Evolutionary conservation across 2,888 invertebrate species (phyloP).

Genomic region (Dilophus febrilis): DNA sequence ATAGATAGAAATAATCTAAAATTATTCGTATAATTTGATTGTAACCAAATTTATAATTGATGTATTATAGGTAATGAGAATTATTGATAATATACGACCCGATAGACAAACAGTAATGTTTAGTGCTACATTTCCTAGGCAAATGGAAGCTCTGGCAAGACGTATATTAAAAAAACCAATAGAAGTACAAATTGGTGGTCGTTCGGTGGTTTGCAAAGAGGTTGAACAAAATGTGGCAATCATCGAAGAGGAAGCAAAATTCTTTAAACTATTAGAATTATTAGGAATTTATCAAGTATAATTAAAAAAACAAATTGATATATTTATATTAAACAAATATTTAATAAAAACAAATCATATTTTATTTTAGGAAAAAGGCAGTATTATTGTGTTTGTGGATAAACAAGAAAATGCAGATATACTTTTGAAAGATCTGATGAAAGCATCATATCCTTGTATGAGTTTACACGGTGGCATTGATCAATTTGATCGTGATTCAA

Average conservation of each 20-base stretch:
- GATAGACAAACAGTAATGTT: slow-evolving; percentile 98
- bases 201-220: slow-evolving; percentile 94
- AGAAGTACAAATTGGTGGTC: slow-evolving; percentile 92
- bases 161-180: slow-evolving; percentile 87
- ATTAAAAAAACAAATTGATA: not conserved
- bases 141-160: slow-evolving; percentile 96
- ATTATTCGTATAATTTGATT: not conserved
- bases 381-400: slow-evolving; percentile 93
- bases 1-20: no score
- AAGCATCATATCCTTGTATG: slow-evolving; percentile 90
- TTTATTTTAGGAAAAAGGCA: slow-evolving; percentile 49
- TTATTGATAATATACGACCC: slow-evolving; percentile 91
- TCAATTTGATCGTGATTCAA: slow-evolving; percentile 96
- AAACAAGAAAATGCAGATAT: slow-evolving; percentile 96
- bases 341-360: not conserved
- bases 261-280: slow-evolving; percentile 92
- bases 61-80: slow-evolving; percentile 74
- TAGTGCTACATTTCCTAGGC: slow-evolving; percentile 95
- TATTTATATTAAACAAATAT: not conserved
- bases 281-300: slow-evolving; percentile 69
- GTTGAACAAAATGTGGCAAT: slow-evolving; percentile 91
- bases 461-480: slow-evolving; percentile 98
- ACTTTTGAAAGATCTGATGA: slow-evolving; percentile 84
- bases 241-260: slow-evolving; percentile 91
- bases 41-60: not conserved